These are phyloP conservation scores for Vanacampus margaritifer DNA, from an alignment of 2,113 vertebrate genomes.

Conservation along the genomic window DNA sequence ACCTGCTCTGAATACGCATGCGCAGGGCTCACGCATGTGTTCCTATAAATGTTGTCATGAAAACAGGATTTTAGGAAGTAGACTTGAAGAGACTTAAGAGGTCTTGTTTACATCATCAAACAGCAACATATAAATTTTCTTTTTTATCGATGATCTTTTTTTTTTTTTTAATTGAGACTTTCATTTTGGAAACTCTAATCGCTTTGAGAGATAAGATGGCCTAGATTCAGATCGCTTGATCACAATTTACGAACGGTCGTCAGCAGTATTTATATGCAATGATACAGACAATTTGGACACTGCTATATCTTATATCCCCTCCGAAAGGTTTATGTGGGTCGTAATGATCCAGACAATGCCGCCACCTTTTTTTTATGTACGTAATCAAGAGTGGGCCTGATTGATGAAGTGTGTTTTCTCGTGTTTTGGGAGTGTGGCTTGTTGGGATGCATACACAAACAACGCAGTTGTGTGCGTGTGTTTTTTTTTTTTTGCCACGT, in stretches of 20 bases:
- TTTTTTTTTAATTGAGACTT: background rate
- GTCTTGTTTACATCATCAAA: too few species aligned
- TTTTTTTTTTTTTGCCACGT: background rate
- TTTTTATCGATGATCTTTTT: background rate
- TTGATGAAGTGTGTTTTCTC: background rate
- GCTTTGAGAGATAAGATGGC: background rate
- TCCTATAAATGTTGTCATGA: background rate
- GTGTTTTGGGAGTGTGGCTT: background rate
- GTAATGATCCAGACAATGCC: background rate
- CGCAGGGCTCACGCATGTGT: background rate
- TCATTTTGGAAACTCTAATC: background rate
- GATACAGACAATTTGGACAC: too few species aligned
- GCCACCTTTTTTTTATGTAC: background rate
- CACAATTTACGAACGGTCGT: background rate
- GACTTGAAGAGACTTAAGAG: background rate
- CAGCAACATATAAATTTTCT: too few species aligned
- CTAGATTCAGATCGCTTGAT: background rate
- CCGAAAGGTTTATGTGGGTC: background rate
- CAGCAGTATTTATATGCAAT: background rate
- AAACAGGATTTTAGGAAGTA: background rate
- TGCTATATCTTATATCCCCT: too few species aligned
- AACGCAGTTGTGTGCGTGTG: too few species aligned
- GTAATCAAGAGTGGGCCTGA: background rate
- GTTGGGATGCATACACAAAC: background rate
- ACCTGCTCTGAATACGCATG: constrained; percentile 9